Evolutionary conservation across 2,888 invertebrate genomes (phyloP), one percentile per base, ranked within the genome.

Genomic region (Ptilodon capucinus): DNA sequence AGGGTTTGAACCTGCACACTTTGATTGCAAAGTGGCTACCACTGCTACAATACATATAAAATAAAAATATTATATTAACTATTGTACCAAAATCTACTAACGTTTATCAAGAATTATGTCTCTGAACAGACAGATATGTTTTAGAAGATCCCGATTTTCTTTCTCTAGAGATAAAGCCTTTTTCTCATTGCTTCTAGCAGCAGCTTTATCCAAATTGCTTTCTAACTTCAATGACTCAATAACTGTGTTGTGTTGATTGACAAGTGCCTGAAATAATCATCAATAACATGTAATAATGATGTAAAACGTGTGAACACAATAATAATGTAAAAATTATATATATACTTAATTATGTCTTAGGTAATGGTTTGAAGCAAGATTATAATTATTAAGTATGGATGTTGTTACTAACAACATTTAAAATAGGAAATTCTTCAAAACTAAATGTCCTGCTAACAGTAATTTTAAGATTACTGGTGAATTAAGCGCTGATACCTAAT

Each of bases 191-290:
- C 64, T 64, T 25, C 60, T 68, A 1, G 41, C 19, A 50, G 44
- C 61, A 16, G 41, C 39, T 53, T 68, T 76, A 11, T 60, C 60
- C 25, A 73, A 47, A 42, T 72, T 64, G 13, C 65, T 77, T 59
- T 83, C 81, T 48, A 64, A 48, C 56, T 72, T 71, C 17, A 72
- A 45, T 11, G 68, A 61, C 48, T 76, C 77, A 42, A 78, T 71
- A 44, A 56, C 53, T 40, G 61, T 66, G 59, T 83, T 76, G 42
- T 73, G 57, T 56, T 79, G 66, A 54, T 74, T 75, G 0, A 76
- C 56, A 40, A 79, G 68, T 44, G 59, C 51, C 84, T 83, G 63
- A 19, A 76, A 74, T 51, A 42, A 30, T 38, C 11, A 18, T 32
- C 16, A 32, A 14, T 11, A 40, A 23, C n/a, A 35, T 30, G 11